Evolutionary conservation across 2,797 vertebrate genomes (phyloP), one percentile per base, ranked within the genome.

Genomic region (Denticeps clupeoides): DNA sequence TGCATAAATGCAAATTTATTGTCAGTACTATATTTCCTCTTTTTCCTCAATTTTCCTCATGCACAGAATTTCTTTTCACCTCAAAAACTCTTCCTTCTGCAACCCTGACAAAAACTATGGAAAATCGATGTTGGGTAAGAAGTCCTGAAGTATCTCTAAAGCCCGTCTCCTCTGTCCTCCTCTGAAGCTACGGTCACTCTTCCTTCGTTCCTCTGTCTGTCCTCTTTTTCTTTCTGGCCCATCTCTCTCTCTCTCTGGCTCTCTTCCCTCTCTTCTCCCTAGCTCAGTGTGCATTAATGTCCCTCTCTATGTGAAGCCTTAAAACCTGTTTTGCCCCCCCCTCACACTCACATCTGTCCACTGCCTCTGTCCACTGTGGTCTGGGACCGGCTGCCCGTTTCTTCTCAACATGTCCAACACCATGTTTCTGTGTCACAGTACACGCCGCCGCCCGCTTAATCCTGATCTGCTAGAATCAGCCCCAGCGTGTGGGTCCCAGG

Each of bases 401-500:
- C 68, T 67, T 72, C 62, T 59, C 66, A 61, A 60, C 68, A 70
- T 81, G 75, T 78, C 74, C 54, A 65, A 71, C 73, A 80, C 66
- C 72, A 67, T 78, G 78, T 77, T 77, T 70, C 71, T 68, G 53
- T 71, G 75, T 75, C 65, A 68, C 70, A 67, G 76, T 72, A 75
- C 70, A 69, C 68, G 76, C 75, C 63, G 38, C 62, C 65, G 67
- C 66, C 63, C 69, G 64, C 64, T 72, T 82, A 77, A 74, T 77
- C 74, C 69, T 75, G 71, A 75, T 77, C 78, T 78, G 64, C 64
- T 68, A 62, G 63, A 41, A 68, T 61, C 59, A 76, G 69, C 69
- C 68, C 68, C 68, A 72, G 69, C 72, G 71, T 77, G 69, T 72
- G 65, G 62, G 77, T 77, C 71, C 74, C 71, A 74, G 78, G 78